These are phyloP conservation scores for Zenarchopterus dispar DNA, from an alignment of 2,797 vertebrate species.

Conservation along the genomic window DNA sequence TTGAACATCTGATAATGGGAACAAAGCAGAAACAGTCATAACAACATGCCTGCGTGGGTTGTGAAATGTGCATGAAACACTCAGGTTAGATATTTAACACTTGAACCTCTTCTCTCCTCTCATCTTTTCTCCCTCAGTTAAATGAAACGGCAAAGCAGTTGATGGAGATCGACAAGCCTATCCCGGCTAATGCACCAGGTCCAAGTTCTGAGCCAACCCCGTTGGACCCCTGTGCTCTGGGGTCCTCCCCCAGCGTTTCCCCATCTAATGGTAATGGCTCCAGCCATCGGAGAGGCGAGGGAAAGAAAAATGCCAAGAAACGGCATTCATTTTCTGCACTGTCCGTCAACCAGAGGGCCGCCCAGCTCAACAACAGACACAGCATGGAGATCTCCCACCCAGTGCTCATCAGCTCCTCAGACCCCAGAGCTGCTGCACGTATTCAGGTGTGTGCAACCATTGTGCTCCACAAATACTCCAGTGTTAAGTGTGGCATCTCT, in stretches of 20 bases:
- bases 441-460: conserved; percentile 76
- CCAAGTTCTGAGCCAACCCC: conserved; percentile 77
- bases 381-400: conserved; percentile 99
- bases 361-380: conserved; percentile 94
- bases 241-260: conserved; percentile 74
- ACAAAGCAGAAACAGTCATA: conserved; percentile 40
- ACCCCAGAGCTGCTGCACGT: conserved; percentile 92
- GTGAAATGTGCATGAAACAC: conserved; percentile 37
- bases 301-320: conserved; percentile 98
- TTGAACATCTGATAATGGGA: conserved; percentile 54
- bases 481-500: neutral
- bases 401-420: conserved; percentile 96
- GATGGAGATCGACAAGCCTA: conserved; percentile 95
- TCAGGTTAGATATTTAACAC: conserved; percentile 41
- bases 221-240: conserved; percentile 71
- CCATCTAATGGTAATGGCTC: conserved; percentile 78
- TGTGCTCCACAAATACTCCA: neutral
- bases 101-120: conserved; percentile 11
- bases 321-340: conserved; percentile 96
- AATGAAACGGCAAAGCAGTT: conserved; percentile 97
- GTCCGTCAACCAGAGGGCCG: conserved; percentile 94
- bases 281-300: conserved; percentile 85
- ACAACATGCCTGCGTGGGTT: conserved; percentile 28
- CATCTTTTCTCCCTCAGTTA: conserved; percentile 77
- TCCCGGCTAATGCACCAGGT: conserved; percentile 78